These are phyloP conservation scores for Pristionchus arcanus DNA, from an alignment of 2,888 invertebrate genomes.

Conservation along the genomic window DNA sequence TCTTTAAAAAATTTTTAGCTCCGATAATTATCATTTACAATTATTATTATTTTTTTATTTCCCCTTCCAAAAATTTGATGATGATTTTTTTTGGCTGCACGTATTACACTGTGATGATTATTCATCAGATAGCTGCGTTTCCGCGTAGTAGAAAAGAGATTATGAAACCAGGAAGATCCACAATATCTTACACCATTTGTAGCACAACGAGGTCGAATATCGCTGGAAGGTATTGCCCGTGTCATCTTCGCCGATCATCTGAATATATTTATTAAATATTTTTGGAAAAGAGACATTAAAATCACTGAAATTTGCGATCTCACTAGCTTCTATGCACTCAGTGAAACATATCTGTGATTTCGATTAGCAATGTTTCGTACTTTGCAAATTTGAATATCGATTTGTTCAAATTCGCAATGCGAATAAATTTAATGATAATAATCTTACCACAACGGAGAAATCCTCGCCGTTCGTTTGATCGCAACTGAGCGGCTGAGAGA, in stretches of 20 bases:
- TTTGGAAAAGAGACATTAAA: neutral
- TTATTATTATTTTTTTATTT: no score
- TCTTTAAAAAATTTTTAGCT: neutral
- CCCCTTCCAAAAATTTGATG: no score
- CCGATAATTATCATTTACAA: no score
- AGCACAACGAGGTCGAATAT: constrained; percentile 50
- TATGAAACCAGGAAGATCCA: no score
- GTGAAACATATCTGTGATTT: neutral
- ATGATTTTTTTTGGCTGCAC: no score
- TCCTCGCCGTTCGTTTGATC: constrained; percentile 53
- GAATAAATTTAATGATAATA: no score
- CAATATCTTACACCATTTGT: constrained; percentile 35
- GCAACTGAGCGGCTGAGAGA: constrained; percentile 71
- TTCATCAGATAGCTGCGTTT: no score
- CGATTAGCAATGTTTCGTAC: neutral
- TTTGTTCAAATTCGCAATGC: no score
- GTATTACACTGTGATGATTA: no score
- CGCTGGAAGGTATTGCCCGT: constrained; percentile 55
- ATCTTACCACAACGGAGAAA: constrained; percentile 53
- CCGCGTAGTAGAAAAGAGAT: no score
- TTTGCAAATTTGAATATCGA: no score
- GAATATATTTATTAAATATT: neutral
- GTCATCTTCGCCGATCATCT: constrained; percentile 49
- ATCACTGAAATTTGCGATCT: neutral
- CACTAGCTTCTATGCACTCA: neutral